Percentiles rank a stretch among this genome's conserved stretches.
Conservation (phyloP, 2,797 vertebrate species). For the Mormyrus proboscirostris region DNA sequence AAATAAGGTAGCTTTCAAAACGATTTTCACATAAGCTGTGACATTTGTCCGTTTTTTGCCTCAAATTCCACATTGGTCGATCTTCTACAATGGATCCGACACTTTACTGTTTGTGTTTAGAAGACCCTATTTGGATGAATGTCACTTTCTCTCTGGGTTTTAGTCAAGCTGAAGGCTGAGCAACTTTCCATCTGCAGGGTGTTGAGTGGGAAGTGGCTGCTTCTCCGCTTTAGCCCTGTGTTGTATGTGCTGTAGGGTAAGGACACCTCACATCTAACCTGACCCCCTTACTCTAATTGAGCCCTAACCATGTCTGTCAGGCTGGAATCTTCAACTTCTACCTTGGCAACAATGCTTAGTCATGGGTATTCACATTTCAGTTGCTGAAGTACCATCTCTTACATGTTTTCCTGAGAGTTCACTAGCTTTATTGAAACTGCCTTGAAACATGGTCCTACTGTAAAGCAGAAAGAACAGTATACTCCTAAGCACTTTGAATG, state of each 20-base stretch:
- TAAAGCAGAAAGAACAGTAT: constrained; percentile 31
- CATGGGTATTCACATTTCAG: neutral
- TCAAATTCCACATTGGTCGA: constrained; percentile 30
- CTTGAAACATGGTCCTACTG: constrained; percentile 24
- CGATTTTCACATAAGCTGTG: neutral
- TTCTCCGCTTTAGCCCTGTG: neutral
- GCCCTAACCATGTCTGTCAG: neutral
- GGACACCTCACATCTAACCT: constrained; percentile 44
- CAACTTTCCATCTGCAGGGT: constrained; percentile 22
- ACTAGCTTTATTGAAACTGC: constrained; percentile 20
- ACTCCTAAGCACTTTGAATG: constrained; percentile 27
- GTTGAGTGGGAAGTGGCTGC: neutral
- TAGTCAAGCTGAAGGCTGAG: neutral
- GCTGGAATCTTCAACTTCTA: constrained; percentile 16
- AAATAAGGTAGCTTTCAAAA: neutral
- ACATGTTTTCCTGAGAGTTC: constrained; percentile 25
- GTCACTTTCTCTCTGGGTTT: constrained; percentile 10
- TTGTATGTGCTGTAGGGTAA: constrained; percentile 17
- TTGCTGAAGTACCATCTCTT: constrained; percentile 35
- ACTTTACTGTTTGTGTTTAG: neutral
- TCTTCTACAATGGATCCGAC: constrained; percentile 41
- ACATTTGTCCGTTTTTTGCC: constrained; percentile 1
- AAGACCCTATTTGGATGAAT: neutral
- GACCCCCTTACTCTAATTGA: constrained; percentile 31
- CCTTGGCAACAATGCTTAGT: neutral